Base-by-base conservation (phyloP, 1,140 invertebrate genomes). In the Temnothorax curvispinosus region DNA sequence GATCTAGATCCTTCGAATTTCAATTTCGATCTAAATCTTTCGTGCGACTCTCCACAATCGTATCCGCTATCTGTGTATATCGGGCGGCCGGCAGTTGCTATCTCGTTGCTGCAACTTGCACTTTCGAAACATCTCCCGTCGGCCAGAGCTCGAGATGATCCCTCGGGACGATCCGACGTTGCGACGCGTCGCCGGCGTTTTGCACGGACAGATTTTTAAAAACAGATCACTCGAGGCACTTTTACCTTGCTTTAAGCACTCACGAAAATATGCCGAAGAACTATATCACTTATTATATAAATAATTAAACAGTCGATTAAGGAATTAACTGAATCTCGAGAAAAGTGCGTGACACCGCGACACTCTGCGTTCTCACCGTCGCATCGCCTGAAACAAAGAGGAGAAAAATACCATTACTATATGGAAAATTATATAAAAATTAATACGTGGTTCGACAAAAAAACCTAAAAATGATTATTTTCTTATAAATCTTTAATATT, bases 61-160 rank as follows among this genome's bases (percentile, higher is more conserved):
- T 60, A 0, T 32, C 72, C 81, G 92, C 89, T 94, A 94, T 93
- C 93, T 94, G 21, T 76, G 85, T 74, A 95, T 93, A 67, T 94
- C 93, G 65, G 94, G 94, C 76, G 93, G 94, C 65, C 92, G 75
- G 90, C 92, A 93, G 62, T 90, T 89, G 88, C 90, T 91, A 87
- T 93, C 86, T 69, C 81, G 78, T 81, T 81, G 44, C 21, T 91
- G 56, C 84, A 76, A 75, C 67, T 84, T 72, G 54, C 87, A 93
- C 78, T 92, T 93, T 69, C 86, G 90, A 32, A 77, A 91, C 94
- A 95, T 95, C 75, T 91, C 92, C 92, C 86, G 84, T 88, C 90
- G 86, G 94, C 93, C 92, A 94, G 92, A 93, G 90, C 92, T 90
- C 56, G 27, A 18, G n/a, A 84, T 58, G 9, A 60, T 64, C 21